phyloP scores from a whole-genome alignment of 2,888 invertebrate genomes.

The Papilio gigon region DNA sequence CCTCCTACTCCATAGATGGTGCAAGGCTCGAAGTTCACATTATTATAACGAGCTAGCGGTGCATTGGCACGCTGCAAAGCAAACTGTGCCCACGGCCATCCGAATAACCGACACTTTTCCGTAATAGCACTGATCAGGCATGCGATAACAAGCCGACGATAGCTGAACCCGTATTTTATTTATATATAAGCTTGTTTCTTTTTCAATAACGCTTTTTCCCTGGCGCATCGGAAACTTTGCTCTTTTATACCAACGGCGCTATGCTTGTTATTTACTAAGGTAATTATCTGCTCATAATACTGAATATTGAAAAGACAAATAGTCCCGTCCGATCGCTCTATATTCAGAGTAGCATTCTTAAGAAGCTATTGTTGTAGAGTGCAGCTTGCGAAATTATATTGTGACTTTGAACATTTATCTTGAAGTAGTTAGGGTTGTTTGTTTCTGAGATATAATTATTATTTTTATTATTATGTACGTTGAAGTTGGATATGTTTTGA shows the following conservation, averaged over 20 bases:
- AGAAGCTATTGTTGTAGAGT: not conserved
- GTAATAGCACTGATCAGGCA: slow-evolving; percentile 79
- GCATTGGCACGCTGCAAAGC: slow-evolving; percentile 71
- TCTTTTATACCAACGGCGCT: slow-evolving; percentile 75
- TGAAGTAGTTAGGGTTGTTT: not conserved
- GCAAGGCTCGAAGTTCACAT: slow-evolving; percentile 81
- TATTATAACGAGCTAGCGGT: slow-evolving; percentile 81
- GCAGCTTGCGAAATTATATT: not conserved
- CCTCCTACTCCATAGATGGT: slow-evolving; percentile 71
- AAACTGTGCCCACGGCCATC: slow-evolving; percentile 78
- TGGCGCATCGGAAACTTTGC: slow-evolving; percentile 77
- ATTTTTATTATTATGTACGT: not conserved
- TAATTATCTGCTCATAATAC: slow-evolving; percentile 75
- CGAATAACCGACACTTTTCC: slow-evolving; percentile 78
- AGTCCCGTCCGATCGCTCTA: slow-evolving; percentile 59
- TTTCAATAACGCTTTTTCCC: slow-evolving; percentile 81
- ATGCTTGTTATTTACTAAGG: slow-evolving; percentile 76
- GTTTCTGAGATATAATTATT: not conserved
- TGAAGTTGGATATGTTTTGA: not conserved
- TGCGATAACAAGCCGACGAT: slow-evolving; percentile 83
- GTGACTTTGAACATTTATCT: not conserved
- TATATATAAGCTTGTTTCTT: slow-evolving; percentile 80
- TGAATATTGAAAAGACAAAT: slow-evolving; percentile 74
- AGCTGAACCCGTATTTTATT: slow-evolving; percentile 83
- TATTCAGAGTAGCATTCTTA: slow-evolving; percentile 12